Base-by-base conservation (phyloP, 2,113 vertebrate species). In the Gavia stellata region DNA sequence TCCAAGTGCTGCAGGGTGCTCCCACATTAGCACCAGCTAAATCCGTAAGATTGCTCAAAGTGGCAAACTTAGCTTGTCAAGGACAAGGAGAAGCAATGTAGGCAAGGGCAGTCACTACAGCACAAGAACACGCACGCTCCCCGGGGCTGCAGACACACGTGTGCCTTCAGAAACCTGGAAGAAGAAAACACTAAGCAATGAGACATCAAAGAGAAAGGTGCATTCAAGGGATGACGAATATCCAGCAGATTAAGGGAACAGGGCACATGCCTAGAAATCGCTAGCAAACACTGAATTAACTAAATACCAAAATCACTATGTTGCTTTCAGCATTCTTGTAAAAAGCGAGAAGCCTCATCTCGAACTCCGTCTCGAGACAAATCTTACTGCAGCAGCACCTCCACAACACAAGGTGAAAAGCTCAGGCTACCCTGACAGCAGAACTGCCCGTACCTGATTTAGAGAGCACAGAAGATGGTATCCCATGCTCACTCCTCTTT, bases 141-240 rank as follows among this genome's bases (percentile, higher is more conserved):
- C 40, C 3, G 1, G 20, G 38, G 80, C 50, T 2, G 5, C 42
- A 8, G 25, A 14, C 23, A 10, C 3, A 2, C 0, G 0, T 4
- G 5, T 34, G 67, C 75, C 81, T 73, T 36, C 0, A 0, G 50
- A 38, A 47, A 66, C 20, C 45, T 7, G 47, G 33, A 26, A 50
- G 50, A 33, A 31, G 31, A 50, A 47, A 86, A 65, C 38, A 18
- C 49, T 3, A 4, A 44, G 34, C 38, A n/a, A 17, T 1, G 38
- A 68, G 82, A 56, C 42, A 33, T 11, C 53, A 16, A 19, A 18
- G 75, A 45, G 74, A 25, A 68, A 26, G 55, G 52, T 0, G 5
- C 1, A 5, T 18, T 26, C 70, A 45, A 33, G 42, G 49, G 55
- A 29, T 33, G n/a, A 40, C 0, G 0, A 45, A 67, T 15, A 72